Evolutionary conservation across 2,888 invertebrate genomes (phyloP).

Genomic region (Kryphioiulus occultus): DNA sequence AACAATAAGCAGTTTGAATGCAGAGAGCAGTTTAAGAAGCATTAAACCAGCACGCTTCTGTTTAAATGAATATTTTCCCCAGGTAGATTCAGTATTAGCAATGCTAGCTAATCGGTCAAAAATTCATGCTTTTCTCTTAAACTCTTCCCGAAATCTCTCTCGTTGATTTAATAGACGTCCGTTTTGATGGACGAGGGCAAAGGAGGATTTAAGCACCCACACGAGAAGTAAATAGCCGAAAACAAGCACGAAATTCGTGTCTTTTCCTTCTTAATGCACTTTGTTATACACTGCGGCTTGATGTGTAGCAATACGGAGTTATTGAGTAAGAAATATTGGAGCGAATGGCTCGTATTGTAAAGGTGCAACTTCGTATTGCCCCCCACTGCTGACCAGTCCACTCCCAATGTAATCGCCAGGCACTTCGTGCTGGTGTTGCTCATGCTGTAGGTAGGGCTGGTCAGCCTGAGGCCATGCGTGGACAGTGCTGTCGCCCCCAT

Average conservation of each 20-base stretch:
- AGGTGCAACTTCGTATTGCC: conserved; percentile 32
- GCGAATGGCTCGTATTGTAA: neutral
- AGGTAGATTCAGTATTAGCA: neutral
- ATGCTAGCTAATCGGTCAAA: neutral
- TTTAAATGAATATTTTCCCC: neutral
- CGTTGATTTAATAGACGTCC: conserved; percentile 33
- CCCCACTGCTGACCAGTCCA: conserved; percentile 13
- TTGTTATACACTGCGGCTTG: neutral
- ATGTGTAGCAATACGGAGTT: conserved; percentile 2
- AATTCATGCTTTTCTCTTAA: neutral
- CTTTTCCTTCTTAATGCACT: conserved; percentile 32
- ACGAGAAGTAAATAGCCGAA: conserved; percentile 27
- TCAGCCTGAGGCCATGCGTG: conserved; percentile 40
- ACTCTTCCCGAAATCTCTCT: neutral
- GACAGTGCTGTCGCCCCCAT: conserved; percentile 49
- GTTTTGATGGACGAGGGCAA: conserved; percentile 7
- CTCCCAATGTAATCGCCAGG: neutral
- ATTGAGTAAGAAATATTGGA: conserved; percentile 38
- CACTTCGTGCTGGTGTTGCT: conserved; percentile 24
- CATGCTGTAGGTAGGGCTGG: conserved; percentile 43
- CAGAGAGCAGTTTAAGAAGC: neutral
- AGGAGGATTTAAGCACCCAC: conserved; percentile 36
- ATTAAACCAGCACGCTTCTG: neutral
- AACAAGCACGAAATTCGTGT: conserved; percentile 39
- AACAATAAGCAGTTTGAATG: neutral